phyloP scores from a whole-genome alignment of 2,888 invertebrate species.

The Phortica okadai region DNA sequence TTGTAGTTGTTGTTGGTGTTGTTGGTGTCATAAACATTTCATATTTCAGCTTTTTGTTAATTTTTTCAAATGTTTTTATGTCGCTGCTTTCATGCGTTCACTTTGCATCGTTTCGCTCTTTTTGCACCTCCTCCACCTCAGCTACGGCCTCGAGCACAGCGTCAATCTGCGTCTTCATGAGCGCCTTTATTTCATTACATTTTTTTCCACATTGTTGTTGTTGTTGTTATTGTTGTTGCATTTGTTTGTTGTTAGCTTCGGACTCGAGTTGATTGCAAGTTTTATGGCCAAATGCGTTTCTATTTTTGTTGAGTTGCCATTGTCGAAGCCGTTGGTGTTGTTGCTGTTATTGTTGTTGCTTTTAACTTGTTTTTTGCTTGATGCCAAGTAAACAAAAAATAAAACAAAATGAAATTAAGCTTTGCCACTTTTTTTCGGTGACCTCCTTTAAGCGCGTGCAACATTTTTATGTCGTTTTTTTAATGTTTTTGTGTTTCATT shows the following conservation, averaged over 20 bases:
- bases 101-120: conserved; percentile 6
- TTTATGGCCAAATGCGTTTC: conserved; percentile 27
- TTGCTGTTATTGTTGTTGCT: not conserved
- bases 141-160: no score
- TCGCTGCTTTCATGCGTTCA: conserved; percentile 28
- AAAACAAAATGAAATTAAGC: not conserved
- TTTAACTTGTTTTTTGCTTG: conserved; percentile 22
- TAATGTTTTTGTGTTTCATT: not conserved
- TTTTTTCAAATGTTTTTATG: conserved; percentile 2
- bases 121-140: not conserved
- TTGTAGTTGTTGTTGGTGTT: conserved; percentile 20
- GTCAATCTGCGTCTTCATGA: not conserved
- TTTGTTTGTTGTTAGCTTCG: not conserved
- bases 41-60: conserved; percentile 11
- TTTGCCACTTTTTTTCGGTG: conserved; percentile 1
- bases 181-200: conserved; percentile 21
- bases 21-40: conserved; percentile 31
- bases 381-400: not conserved
- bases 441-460: conserved; percentile 1
- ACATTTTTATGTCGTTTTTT: not conserved
- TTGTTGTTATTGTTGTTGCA: not conserved
- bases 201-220: not conserved
- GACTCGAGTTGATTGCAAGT: conserved; percentile 18
- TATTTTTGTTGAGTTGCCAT: conserved; percentile 22
- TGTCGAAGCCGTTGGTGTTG: conserved; percentile 1